These are phyloP conservation scores for Camponotus vicinus DNA, from an alignment of 1,140 invertebrate genomes.

Conservation along the genomic window DNA sequence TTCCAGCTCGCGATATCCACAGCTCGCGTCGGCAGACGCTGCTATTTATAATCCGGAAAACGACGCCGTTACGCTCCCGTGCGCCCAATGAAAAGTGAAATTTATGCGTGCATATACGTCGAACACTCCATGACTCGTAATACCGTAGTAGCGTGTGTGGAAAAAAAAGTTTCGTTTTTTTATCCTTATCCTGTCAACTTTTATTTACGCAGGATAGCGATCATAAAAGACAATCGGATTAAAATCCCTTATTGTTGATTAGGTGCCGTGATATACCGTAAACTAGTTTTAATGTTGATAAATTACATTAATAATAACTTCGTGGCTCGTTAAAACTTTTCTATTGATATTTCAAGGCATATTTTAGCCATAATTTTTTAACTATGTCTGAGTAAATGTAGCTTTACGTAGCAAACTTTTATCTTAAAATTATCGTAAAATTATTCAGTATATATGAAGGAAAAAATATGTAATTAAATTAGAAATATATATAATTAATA, in stretches of 20 bases:
- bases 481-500: too few relatives aligned
- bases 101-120: slow-evolving; percentile 54
- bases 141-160: background rate
- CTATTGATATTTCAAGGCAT: background rate
- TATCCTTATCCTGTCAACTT: slow-evolving; percentile 19
- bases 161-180: slow-evolving; percentile 39
- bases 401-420: background rate
- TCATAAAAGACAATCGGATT: slow-evolving; percentile 28
- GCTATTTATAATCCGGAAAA: slow-evolving; percentile 62
- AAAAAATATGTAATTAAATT: too few relatives aligned
- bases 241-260: background rate
- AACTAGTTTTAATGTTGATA: background rate
- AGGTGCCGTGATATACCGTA: background rate
- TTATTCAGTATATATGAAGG: too few relatives aligned
- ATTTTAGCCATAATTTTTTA: background rate
- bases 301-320: slow-evolving; percentile 26
- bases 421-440: background rate
- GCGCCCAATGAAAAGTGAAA: slow-evolving; percentile 50
- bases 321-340: background rate
- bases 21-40: background rate
- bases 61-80: slow-evolving; percentile 19
- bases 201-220: slow-evolving; percentile 10
- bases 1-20: background rate
- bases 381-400: background rate
- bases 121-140: slow-evolving; percentile 45